phyloP scores from a whole-genome alignment of 2,113 vertebrate genomes.

The Scophthalmus maximus region DNA sequence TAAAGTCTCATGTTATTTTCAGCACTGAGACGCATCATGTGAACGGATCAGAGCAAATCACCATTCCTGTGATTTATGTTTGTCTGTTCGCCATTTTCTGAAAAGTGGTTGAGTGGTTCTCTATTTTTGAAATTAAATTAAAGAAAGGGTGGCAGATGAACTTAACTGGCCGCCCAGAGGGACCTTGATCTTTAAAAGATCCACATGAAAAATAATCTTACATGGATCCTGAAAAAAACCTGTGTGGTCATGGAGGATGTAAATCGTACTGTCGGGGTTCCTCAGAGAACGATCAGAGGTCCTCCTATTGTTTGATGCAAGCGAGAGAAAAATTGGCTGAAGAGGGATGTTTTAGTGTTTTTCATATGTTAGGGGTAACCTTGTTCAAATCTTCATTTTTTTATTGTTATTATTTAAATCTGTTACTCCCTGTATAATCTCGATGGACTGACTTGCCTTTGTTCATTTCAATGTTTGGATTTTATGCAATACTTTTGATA shows the following conservation, averaged over 20 bases:
- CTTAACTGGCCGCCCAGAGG: background rate
- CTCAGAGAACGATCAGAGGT: slow-evolving; percentile 31
- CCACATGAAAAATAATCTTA: background rate
- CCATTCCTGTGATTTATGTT: background rate
- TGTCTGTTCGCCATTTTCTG: slow-evolving; percentile 31
- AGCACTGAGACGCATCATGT: too few relatives aligned
- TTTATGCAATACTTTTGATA: slow-evolving; percentile 73
- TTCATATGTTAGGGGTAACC: slow-evolving; percentile 19
- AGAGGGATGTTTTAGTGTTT: slow-evolving; percentile 37
- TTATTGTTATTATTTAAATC: slow-evolving; percentile 22
- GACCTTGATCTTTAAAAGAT: background rate
- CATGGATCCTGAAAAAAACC: background rate
- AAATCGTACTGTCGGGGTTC: slow-evolving; percentile 11
- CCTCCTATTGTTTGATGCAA: slow-evolving; percentile 15
- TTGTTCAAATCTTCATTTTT: background rate
- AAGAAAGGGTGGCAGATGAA: slow-evolving; percentile 10
- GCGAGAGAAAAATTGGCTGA: background rate
- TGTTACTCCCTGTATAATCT: slow-evolving; percentile 51
- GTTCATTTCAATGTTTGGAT: slow-evolving; percentile 60
- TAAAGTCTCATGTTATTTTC: too few relatives aligned
- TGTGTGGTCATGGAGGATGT: background rate
- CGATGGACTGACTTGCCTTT: slow-evolving; percentile 1
- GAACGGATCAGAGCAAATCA: too few relatives aligned
- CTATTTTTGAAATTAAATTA: background rate
- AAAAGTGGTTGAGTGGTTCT: slow-evolving; percentile 55